phyloP scores from a whole-genome alignment of 1,140 invertebrate genomes.

The Grapholita molesta region DNA sequence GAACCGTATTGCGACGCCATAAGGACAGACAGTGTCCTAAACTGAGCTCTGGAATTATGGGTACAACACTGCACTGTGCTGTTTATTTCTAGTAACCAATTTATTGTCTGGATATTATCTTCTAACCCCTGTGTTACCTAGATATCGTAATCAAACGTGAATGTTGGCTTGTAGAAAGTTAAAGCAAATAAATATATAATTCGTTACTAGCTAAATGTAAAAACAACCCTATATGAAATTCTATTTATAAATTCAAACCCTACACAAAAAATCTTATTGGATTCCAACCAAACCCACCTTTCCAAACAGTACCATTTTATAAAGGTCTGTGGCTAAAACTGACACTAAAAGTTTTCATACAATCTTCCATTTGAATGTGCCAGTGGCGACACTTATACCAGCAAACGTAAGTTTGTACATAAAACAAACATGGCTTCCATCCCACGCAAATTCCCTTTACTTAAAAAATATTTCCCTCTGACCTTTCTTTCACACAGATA shows the following conservation, averaged over 20 bases:
- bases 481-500: background rate
- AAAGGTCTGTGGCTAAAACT: background rate
- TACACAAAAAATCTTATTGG: background rate
- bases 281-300: background rate
- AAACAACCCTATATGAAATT: background rate
- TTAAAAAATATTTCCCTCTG: background rate
- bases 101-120: too few species aligned
- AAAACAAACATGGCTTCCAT: background rate
- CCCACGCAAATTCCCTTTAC: background rate
- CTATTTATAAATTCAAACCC: background rate
- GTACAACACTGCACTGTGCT: too few species aligned
- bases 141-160: too few species aligned
- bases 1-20: too few species aligned
- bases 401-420: background rate
- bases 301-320: background rate
- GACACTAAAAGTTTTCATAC: background rate
- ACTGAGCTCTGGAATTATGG: too few species aligned
- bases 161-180: too few species aligned
- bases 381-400: background rate
- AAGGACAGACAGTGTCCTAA: too few species aligned
- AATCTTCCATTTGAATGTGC: background rate
- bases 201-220: too few species aligned
- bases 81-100: too few species aligned
- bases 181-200: too few species aligned
- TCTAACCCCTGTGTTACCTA: too few species aligned